A percentile compares a stretch with the other conserved stretches of the same genome.
Conservation (phyloP, 2,113 vertebrate species). For the Rhynchomys soricoides region DNA sequence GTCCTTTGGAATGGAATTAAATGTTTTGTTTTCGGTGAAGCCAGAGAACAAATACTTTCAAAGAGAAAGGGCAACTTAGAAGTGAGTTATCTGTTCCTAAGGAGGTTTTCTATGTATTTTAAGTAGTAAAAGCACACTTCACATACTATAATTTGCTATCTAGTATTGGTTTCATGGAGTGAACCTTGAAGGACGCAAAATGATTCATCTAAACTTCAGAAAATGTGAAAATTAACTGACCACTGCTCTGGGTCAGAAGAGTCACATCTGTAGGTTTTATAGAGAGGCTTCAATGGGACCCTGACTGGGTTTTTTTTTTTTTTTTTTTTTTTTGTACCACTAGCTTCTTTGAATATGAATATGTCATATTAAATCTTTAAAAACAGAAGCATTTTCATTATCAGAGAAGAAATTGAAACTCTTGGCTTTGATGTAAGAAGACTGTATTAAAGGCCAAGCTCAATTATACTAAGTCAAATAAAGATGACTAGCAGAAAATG, state of each 20-base stretch:
- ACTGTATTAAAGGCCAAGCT: not conserved
- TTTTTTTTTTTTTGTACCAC: not conserved
- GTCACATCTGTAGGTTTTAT: not conserved
- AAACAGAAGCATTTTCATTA: not conserved
- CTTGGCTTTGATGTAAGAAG: not conserved
- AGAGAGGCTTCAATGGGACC: not conserved
- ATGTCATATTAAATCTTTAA: not conserved
- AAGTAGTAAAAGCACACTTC: not conserved
- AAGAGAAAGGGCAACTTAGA: not conserved
- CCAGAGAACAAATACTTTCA: not conserved
- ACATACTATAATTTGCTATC: not conserved
- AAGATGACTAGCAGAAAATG: not conserved
- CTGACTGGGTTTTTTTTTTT: too few relatives aligned
- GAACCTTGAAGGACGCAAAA: slow-evolving; percentile 11
- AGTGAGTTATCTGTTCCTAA: not conserved
- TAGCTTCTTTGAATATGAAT: not conserved
- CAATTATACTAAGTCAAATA: not conserved
- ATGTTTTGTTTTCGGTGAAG: slow-evolving; percentile 22
- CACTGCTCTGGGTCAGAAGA: not conserved
- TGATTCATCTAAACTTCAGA: not conserved
- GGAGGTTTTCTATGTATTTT: slow-evolving; percentile 1
- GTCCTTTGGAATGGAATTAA: not conserved
- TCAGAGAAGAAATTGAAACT: not conserved
- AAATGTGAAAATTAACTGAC: not conserved
- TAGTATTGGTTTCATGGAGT: not conserved